A percentile compares a stretch with the other conserved stretches of the same genome.
Conservation (phyloP, 2,888 invertebrate species). For the Scaptomyza caliginosa region DNA sequence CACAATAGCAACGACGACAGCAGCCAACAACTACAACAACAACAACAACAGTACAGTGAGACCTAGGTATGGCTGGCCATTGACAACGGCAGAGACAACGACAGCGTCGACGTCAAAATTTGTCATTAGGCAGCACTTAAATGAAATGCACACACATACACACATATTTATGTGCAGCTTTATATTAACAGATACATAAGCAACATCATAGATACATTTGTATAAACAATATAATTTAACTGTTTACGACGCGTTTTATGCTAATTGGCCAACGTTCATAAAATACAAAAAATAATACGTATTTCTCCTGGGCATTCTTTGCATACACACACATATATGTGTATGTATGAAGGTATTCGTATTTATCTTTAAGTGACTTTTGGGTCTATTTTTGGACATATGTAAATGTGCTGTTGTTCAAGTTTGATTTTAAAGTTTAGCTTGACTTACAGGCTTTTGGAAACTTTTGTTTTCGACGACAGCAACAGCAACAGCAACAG, state of each 20-base stretch:
- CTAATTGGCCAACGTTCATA: constrained; percentile 65
- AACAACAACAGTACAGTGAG: constrained; percentile 31
- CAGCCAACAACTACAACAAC: constrained; percentile 14
- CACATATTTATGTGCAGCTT: constrained; percentile 4
- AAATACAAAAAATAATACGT: constrained; percentile 31
- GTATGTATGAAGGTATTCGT: too few species aligned
- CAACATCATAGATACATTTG: constrained; percentile 44
- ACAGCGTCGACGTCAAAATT: constrained; percentile 35
- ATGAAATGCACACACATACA: constrained; percentile 46
- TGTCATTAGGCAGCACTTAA: constrained; percentile 77
- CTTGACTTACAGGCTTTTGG: constrained; percentile 31
- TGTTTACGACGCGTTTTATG: constrained; percentile 76
- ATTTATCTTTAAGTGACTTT: constrained; percentile 38
- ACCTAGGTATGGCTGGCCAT: constrained; percentile 43
- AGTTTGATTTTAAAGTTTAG: constrained; percentile 7
- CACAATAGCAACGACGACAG: constrained; percentile 52
- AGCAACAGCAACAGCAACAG: neutral
- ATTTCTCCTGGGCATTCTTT: constrained; percentile 41
- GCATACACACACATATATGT: constrained; percentile 1
- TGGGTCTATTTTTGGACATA: constrained; percentile 48
- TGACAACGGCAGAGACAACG: constrained; percentile 48
- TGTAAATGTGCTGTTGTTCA: constrained; percentile 29
- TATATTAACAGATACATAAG: constrained; percentile 15
- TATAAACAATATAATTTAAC: constrained; percentile 76
- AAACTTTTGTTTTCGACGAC: constrained; percentile 58